Conservation (phyloP, 1,140 invertebrate species). For the Papilio helenus region DNA sequence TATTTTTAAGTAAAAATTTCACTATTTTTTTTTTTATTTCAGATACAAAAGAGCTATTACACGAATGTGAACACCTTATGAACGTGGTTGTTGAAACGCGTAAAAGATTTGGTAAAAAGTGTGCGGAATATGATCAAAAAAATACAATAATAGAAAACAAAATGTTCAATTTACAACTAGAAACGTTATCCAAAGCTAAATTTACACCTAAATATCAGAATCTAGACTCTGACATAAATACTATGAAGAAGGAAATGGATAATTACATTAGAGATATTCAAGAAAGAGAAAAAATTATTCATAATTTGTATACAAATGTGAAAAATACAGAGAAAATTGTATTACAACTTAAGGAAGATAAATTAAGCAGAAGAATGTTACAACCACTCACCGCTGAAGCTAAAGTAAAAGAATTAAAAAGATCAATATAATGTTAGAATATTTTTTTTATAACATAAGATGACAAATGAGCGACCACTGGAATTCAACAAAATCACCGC, state of each 20-base stretch:
- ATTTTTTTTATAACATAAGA: not conserved
- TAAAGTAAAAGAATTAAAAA: conserved; percentile 55
- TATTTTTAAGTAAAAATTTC: not conserved
- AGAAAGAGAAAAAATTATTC: conserved; percentile 52
- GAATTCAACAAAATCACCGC: too few relatives aligned
- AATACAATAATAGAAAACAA: conserved; percentile 62
- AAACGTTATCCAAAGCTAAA: conserved; percentile 56
- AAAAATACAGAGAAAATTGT: conserved; percentile 59
- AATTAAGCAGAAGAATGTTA: conserved; percentile 50
- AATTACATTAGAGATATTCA: conserved; percentile 55
- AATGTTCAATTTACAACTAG: conserved; percentile 63
- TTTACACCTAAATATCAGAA: conserved; percentile 60
- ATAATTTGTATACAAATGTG: conserved; percentile 55
- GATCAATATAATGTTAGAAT: not conserved
- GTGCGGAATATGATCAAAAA: conserved; percentile 67
- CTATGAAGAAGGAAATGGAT: conserved; percentile 59
- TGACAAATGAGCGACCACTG: too few relatives aligned
- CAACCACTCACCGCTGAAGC: conserved; percentile 55
- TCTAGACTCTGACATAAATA: conserved; percentile 48
- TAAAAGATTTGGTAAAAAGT: conserved; percentile 69
- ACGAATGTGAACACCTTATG: conserved; percentile 72
- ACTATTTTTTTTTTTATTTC: conserved; percentile 39
- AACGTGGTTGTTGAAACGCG: conserved; percentile 69
- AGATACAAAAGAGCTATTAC: conserved; percentile 54
- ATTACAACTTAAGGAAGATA: conserved; percentile 60